Evolutionary conservation across 1,140 invertebrate genomes (phyloP).

Genomic region (Calycopis cecrops): DNA sequence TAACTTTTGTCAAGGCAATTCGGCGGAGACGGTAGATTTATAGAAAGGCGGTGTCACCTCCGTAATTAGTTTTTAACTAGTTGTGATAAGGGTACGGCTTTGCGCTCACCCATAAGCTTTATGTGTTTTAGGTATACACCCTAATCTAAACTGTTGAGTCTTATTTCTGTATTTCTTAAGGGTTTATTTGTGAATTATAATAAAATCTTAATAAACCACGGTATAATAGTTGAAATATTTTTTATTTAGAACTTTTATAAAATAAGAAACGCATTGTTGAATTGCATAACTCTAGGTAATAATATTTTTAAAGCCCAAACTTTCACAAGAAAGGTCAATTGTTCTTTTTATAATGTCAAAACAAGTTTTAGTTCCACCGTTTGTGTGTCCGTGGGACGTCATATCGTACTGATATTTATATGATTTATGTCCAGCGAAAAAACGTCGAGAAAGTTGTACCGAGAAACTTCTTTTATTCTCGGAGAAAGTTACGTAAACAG

Average conservation of each 20-base stretch:
- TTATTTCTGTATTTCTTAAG: not conserved
- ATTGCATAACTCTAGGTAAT: slow-evolving; percentile 8
- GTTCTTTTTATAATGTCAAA: slow-evolving; percentile 43
- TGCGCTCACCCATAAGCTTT: slow-evolving; percentile 16
- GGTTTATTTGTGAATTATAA: no score
- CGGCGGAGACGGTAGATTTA: slow-evolving; percentile 64
- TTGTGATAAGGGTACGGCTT: slow-evolving; percentile 71
- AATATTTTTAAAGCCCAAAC: slow-evolving; percentile 6
- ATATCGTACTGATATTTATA: slow-evolving; percentile 45
- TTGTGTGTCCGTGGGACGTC: slow-evolving; percentile 47
- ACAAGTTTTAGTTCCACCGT: slow-evolving; percentile 58
- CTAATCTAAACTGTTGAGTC: not conserved
- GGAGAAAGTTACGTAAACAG: slow-evolving; percentile 73
- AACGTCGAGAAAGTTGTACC: slow-evolving; percentile 67
- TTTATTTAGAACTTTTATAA: no score
- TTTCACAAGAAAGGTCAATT: slow-evolving; percentile 16
- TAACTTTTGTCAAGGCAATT: slow-evolving; percentile 73
- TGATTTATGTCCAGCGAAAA: slow-evolving; percentile 58
- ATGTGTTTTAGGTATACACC: slow-evolving; percentile 3
- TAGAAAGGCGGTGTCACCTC: slow-evolving; percentile 71
- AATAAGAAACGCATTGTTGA: no score
- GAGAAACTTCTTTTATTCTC: slow-evolving; percentile 72
- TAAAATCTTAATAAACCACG: no score
- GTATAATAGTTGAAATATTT: no score
- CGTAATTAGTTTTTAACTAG: slow-evolving; percentile 75